Percentiles rank a stretch among this genome's conserved stretches.
phyloP scores from a whole-genome alignment of 2,888 invertebrate genomes.

The Lepeophtheirus nordmannii region DNA sequence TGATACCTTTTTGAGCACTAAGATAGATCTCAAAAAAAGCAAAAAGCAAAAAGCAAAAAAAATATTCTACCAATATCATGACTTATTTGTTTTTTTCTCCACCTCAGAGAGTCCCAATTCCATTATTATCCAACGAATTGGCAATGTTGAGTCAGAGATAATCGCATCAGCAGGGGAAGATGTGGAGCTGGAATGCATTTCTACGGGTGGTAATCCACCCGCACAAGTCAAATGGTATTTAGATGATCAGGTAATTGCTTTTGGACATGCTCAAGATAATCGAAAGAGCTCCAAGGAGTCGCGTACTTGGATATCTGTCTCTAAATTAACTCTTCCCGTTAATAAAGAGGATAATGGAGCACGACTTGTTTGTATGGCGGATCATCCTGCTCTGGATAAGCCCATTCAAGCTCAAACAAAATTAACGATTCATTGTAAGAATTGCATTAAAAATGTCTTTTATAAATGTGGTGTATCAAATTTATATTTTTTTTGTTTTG shows the following conservation, averaged over 20 bases:
- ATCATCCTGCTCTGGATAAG: constrained; percentile 20
- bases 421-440: constrained; percentile 22
- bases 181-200: constrained; percentile 20
- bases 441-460: background rate
- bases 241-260: constrained; percentile 1
- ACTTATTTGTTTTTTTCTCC: background rate
- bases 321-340: constrained; percentile 20
- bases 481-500: background rate
- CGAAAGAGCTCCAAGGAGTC: background rate
- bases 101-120: background rate
- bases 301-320: constrained; percentile 21
- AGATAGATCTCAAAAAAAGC: too few relatives aligned
- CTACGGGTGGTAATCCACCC: constrained; percentile 23
- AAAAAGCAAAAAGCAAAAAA: too few relatives aligned
- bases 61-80: too few relatives aligned
- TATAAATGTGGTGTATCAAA: background rate
- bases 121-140: constrained; percentile 19
- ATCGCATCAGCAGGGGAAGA: constrained; percentile 20
- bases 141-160: constrained; percentile 8
- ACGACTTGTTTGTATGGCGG: constrained; percentile 10
- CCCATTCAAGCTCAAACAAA: background rate
- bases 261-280: constrained; percentile 23
- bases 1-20: too few relatives aligned
- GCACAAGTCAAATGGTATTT: constrained; percentile 13
- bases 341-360: constrained; percentile 15